These are phyloP conservation scores for Drosophila paramelanica DNA, from an alignment of 2,888 invertebrate species.

Conservation along the genomic window DNA sequence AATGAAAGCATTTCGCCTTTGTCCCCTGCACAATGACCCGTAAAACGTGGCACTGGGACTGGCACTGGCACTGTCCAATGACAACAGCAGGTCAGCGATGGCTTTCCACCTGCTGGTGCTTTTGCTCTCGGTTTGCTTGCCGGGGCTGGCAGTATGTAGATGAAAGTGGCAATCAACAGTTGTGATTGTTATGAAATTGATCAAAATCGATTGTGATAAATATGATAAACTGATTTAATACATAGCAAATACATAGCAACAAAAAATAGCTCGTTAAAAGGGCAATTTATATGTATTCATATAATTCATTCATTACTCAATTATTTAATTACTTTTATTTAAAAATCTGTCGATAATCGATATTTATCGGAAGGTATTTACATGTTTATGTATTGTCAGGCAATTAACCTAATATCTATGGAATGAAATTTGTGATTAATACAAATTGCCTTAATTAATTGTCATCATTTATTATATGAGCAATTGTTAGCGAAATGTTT, in stretches of 20 bases:
- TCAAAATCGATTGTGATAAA: conserved; percentile 16
- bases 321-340: neutral
- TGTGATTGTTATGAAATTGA: conserved; percentile 32
- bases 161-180: conserved; percentile 22
- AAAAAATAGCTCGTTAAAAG: neutral
- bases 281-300: neutral
- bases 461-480: neutral
- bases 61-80: conserved; percentile 10
- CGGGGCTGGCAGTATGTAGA: neutral
- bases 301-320: neutral
- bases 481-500: neutral
- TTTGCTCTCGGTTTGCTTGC: neutral
- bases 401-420: too few species aligned
- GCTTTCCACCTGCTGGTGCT: conserved; percentile 1
- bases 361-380: too few species aligned
- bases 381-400: too few species aligned
- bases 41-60: conserved; percentile 11
- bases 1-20: conserved; percentile 46
- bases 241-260: neutral
- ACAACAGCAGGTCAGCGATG: conserved; percentile 28
- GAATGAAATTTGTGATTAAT: too few species aligned
- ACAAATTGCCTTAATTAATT: neutral
- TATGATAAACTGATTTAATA: conserved; percentile 17
- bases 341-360: too few species aligned
- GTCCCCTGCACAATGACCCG: conserved; percentile 44